These are phyloP conservation scores for Cricetomys ansorgei DNA, from an alignment of 2,113 vertebrate species.

Conservation along the genomic window DNA sequence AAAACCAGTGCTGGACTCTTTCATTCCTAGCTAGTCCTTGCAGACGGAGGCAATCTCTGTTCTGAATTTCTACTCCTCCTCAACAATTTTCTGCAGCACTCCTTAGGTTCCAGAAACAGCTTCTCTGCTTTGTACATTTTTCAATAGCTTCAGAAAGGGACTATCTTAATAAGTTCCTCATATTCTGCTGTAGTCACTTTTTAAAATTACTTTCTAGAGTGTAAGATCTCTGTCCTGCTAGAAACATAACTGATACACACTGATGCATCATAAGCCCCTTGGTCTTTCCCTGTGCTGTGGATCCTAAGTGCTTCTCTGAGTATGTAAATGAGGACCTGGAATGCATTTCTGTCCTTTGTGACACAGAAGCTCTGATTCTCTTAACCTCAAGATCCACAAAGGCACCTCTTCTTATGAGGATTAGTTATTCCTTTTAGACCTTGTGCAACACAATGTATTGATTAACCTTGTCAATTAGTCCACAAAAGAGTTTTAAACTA, in stretches of 20 bases:
- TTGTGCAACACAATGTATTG: not conserved
- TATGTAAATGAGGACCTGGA: not conserved
- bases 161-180: not conserved
- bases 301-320: not conserved
- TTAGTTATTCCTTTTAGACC: not conserved
- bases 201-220: not conserved
- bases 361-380: not conserved
- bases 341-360: not conserved
- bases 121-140: accelerated
- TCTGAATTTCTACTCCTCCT: not conserved
- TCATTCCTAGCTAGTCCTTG: no score
- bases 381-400: not conserved
- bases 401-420: not conserved
- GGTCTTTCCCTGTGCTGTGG: not conserved
- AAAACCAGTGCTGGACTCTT: not conserved
- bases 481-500: conserved; percentile 23
- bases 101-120: not conserved
- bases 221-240: not conserved
- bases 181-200: not conserved
- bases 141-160: not conserved
- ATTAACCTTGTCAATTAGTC: not conserved
- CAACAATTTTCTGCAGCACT: not conserved
- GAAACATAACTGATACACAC: not conserved
- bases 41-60: not conserved
- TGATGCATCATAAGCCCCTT: not conserved